Conservation (phyloP, 2,797 vertebrate species). For the Spinibarbus caldwelli region DNA sequence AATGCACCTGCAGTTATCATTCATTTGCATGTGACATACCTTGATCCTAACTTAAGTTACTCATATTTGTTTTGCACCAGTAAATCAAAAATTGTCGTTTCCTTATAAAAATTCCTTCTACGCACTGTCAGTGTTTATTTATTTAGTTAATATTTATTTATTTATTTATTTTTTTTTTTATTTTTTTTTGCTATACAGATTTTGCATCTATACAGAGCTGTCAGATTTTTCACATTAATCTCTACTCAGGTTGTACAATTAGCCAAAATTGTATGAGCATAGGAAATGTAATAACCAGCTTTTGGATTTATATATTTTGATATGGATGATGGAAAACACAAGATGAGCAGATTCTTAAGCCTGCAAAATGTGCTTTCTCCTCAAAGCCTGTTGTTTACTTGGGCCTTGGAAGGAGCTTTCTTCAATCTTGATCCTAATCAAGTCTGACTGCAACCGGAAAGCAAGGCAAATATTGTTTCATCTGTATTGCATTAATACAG, state of each 20-base stretch:
- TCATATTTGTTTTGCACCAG: neutral
- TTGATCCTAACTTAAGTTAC: neutral
- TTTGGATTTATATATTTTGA: slow-evolving; percentile 34
- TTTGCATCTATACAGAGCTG: neutral
- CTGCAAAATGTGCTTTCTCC: slow-evolving; percentile 10
- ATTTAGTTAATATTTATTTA: too few relatives aligned
- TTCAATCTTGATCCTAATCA: slow-evolving; percentile 41
- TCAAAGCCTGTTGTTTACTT: slow-evolving; percentile 50
- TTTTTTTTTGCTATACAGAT: neutral
- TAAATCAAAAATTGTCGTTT: neutral
- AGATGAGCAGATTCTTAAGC: slow-evolving; percentile 17
- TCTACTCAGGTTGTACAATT: slow-evolving; percentile 1
- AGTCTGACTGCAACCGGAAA: slow-evolving; percentile 21
- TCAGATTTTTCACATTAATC: slow-evolving; percentile 12
- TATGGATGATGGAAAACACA: slow-evolving; percentile 20
- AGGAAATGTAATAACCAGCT: slow-evolving; percentile 33
- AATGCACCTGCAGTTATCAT: neutral
- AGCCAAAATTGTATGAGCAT: slow-evolving; percentile 4
- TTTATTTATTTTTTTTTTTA: too few relatives aligned
- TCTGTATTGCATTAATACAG: slow-evolving; percentile 46
- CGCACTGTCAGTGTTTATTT: too few relatives aligned
- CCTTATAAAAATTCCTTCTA: neutral
- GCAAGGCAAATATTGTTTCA: slow-evolving; percentile 51
- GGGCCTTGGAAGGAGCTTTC: slow-evolving; percentile 32
- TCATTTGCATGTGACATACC: neutral